A percentile compares a stretch with the other conserved stretches of the same genome.
These are phyloP conservation scores for Premnoplex brunnescens DNA, from an alignment of 2,797 vertebrate genomes.

Conservation along the genomic window DNA sequence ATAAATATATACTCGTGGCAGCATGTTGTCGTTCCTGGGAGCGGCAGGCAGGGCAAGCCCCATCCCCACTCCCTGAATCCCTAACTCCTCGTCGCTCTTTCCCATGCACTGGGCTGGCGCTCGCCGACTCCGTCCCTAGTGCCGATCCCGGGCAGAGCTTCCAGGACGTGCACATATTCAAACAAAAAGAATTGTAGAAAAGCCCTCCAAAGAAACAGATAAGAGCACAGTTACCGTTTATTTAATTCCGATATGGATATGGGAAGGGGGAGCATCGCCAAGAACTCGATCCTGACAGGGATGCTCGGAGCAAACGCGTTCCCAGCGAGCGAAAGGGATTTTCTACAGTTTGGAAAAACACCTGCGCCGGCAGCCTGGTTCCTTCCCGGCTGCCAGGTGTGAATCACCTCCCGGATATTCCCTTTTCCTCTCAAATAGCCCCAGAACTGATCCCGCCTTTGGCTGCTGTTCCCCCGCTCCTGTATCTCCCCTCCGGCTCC, in stretches of 20 bases:
- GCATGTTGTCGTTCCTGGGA: neutral
- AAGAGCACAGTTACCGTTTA: rapidly evolving
- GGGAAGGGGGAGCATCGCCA: neutral
- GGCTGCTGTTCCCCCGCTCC: neutral
- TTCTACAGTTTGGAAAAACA: neutral
- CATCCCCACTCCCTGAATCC: neutral
- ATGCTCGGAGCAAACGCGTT: neutral
- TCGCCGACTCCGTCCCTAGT: rapidly evolving
- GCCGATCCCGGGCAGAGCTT: neutral
- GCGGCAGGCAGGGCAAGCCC: neutral
- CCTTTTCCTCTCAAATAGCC: neutral
- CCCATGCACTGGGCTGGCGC: neutral
- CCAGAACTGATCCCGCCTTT: neutral
- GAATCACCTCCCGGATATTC: neutral
- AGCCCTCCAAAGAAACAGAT: neutral
- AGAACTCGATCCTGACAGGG: neutral
- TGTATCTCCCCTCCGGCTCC: neutral
- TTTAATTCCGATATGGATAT: neutral
- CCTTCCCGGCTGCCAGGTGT: neutral
- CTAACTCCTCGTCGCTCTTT: neutral
- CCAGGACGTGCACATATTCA: rapidly evolving
- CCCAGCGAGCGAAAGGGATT: neutral
- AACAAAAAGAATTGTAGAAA: neutral
- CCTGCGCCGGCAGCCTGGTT: neutral
- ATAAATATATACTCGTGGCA: neutral